Conservation (phyloP, 1,140 invertebrate species). For the Platorchestia sp. region DNA sequence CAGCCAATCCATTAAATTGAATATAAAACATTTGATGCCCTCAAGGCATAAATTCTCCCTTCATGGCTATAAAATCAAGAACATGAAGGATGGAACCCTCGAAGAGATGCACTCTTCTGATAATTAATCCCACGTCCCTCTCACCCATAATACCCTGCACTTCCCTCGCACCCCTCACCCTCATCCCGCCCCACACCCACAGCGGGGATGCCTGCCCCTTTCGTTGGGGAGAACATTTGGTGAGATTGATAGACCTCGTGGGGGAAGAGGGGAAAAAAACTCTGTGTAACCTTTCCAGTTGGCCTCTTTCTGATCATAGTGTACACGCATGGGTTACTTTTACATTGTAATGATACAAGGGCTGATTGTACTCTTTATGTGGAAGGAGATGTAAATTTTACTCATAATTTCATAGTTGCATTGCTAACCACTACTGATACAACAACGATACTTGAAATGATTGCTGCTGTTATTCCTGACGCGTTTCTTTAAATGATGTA, state of each 20-base stretch:
- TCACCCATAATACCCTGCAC: no score
- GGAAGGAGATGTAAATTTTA: no score
- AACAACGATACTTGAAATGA: no score
- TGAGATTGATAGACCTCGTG: neutral
- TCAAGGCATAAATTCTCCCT: neutral
- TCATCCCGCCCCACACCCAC: no score
- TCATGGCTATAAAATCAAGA: neutral
- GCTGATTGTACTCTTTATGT: neutral
- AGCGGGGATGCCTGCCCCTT: neutral
- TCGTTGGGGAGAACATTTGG: neutral
- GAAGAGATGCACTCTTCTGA: neutral
- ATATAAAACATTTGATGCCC: no score
- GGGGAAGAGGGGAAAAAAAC: no score
- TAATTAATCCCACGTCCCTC: neutral
- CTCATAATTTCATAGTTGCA: no score
- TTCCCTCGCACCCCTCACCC: no score
- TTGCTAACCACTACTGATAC: no score
- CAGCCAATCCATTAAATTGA: no score
- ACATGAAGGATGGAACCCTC: neutral
- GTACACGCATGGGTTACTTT: neutral
- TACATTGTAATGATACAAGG: neutral
- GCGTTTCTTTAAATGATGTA: no score
- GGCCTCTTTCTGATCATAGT: neutral
- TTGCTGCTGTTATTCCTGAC: no score
- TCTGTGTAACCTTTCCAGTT: neutral